These are phyloP conservation scores for Exephanes ischioxanthus DNA, from an alignment of 2,888 invertebrate genomes.

Conservation along the genomic window DNA sequence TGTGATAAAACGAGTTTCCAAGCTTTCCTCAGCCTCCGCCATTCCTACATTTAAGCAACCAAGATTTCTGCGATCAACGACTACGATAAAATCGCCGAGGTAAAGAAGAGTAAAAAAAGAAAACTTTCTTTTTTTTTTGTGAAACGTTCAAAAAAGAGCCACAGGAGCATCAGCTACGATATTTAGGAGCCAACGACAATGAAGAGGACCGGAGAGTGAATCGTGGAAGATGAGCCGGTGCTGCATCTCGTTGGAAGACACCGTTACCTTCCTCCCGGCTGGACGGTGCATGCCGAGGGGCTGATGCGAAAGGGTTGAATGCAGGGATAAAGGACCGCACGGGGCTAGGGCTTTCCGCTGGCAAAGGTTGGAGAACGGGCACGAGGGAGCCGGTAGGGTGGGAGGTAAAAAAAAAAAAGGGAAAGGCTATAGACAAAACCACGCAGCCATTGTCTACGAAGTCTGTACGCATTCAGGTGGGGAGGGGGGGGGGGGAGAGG, in stretches of 20 bases:
- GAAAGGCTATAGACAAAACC: constrained; percentile 70
- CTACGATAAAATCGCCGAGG: constrained; percentile 35
- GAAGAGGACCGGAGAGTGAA: constrained; percentile 35
- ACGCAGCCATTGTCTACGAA: constrained; percentile 71
- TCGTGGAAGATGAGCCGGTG: constrained; percentile 23
- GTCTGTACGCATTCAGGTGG: constrained; percentile 64
- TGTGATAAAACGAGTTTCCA: constrained; percentile 44
- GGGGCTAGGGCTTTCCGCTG: constrained; percentile 35
- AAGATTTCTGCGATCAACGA: constrained; percentile 73
- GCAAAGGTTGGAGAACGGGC: constrained; percentile 30
- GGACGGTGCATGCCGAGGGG: constrained; percentile 53
- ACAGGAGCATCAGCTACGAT: constrained; percentile 48
- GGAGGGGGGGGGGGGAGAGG: background rate
- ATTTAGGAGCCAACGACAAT: background rate
- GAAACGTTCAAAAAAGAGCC: constrained; percentile 59
- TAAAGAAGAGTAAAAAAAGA: constrained; percentile 23
- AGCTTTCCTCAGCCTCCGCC: background rate
- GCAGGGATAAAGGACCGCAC: constrained; percentile 63
- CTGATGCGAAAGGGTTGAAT: constrained; percentile 60
- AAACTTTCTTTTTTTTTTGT: constrained; percentile 4
- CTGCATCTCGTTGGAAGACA: constrained; percentile 71
- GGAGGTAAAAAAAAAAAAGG: constrained; percentile 46
- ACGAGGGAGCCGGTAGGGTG: background rate
- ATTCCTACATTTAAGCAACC: constrained; percentile 2
- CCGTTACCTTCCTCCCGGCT: constrained; percentile 71